Base-by-base conservation (phyloP, 1,140 invertebrate genomes). In the Akabosia matsudoensis region DNA sequence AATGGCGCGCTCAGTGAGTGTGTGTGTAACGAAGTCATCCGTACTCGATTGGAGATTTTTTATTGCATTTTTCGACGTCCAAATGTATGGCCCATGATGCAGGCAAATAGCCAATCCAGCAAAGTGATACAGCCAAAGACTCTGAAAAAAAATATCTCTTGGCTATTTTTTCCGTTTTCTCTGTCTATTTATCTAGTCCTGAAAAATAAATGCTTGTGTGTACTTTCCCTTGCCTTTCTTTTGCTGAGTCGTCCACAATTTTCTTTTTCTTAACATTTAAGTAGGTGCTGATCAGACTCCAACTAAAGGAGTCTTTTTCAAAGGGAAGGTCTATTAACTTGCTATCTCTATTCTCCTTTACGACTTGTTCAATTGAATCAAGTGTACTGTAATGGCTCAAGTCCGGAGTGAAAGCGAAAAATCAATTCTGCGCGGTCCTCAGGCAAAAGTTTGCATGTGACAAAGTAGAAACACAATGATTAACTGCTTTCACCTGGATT, bases 1-100 rank as follows among this genome's bases (percentile, higher is more conserved):
- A n/a, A n/a, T n/a, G n/a, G n/a, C n/a, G n/a, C n/a, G n/a, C n/a
- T n/a, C n/a, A n/a, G n/a, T n/a, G n/a, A n/a, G 24, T 61, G 54
- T 24, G 54, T 61, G 54, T 61, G 24, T 61, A 61, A 61, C 54
- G 54, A 61, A 61, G 13, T 61, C 14, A 61, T 61, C 54, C 54
- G 54, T 61, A 61, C 13, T n/a, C 54, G 54, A 61, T 61, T 61
- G 54, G 24, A 61, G 54, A 61, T 61, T 61, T 51, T 45, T 61
- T 61, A 61, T 61, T 61, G 54, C 54, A 61, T 61, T 61, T 61
- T 61, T 22, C 13, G 24, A 61, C 24, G 54, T 61, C 61, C 13
- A 67, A 31, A 67, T 67, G 28, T 67, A 67, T 30, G 61, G 61
- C 22, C 24, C 7, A 67, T 67, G 61, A 31, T 67, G 30, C 28